These are phyloP conservation scores for Heliothis peltigera DNA, from an alignment of 2,888 invertebrate species.

Conservation along the genomic window DNA sequence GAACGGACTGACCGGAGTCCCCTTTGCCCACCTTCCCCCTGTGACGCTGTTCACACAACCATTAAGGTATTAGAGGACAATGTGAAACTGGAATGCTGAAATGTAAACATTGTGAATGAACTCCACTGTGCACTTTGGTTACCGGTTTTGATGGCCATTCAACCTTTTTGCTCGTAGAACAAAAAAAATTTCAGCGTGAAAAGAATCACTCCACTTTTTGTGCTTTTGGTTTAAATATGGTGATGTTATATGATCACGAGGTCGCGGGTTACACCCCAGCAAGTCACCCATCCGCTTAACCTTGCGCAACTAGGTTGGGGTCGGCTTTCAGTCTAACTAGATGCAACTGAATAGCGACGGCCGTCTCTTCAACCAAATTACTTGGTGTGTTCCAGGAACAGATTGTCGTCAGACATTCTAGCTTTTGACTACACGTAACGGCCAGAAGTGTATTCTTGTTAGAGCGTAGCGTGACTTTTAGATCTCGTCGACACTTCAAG, in stretches of 20 bases:
- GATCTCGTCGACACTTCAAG: neutral
- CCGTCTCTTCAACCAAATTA: too few relatives aligned
- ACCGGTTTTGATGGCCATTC: constrained; percentile 15
- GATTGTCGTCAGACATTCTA: too few relatives aligned
- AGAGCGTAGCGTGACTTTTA: too few relatives aligned
- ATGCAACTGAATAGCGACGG: neutral
- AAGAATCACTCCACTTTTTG: neutral
- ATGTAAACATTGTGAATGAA: constrained; percentile 34
- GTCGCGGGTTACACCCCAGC: neutral
- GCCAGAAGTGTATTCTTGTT: too few relatives aligned
- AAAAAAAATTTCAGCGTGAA: neutral
- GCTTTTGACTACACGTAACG: too few relatives aligned
- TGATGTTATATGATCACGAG: neutral
- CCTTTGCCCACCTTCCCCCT: constrained; percentile 32
- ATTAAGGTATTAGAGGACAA: constrained; percentile 55
- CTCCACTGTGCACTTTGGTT: constrained; percentile 20
- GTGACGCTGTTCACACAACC: constrained; percentile 48
- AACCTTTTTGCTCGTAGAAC: constrained; percentile 1
- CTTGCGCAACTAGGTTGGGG: neutral
- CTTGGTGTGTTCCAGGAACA: too few relatives aligned
- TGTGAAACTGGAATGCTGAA: constrained; percentile 32
- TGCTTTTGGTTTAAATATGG: neutral
- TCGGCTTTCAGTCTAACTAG: neutral
- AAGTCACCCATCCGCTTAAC: neutral
- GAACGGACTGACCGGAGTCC: constrained; percentile 55